Conservation (phyloP, 2,797 vertebrate genomes). For the Emydoidea blandingii region DNA sequence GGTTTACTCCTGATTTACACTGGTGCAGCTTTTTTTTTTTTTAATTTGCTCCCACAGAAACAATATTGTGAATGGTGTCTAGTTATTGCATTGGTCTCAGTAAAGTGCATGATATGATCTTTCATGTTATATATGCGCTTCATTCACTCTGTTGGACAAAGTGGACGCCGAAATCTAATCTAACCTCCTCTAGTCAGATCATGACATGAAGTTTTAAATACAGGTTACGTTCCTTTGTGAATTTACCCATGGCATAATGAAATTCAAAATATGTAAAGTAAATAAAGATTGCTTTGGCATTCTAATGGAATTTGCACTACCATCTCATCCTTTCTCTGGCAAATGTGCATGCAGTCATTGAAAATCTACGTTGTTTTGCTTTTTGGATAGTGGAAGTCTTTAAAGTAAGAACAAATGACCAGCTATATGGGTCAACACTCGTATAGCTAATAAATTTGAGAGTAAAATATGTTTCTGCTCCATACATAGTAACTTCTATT, state of each 20-base stretch:
- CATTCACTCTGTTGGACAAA: background rate
- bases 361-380: background rate
- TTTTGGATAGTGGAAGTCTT: background rate
- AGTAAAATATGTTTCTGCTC: background rate
- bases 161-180: background rate
- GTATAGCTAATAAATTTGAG: background rate
- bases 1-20: background rate
- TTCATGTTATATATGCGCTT: background rate
- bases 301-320: background rate
- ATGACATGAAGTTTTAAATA: background rate
- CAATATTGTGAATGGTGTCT: background rate
- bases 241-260: background rate
- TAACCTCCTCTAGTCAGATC: background rate
- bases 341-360: background rate
- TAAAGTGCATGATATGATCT: background rate
- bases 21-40: background rate
- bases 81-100: fast-evolving
- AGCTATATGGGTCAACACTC: background rate
- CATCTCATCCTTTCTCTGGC: background rate
- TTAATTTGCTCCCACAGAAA: background rate
- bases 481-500: background rate
- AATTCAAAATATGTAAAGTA: background rate
- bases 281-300: background rate
- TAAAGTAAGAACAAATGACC: background rate
- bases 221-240: background rate